Evolutionary conservation across 2,888 invertebrate genomes (phyloP).

Genomic region (Apamea epomidion): DNA sequence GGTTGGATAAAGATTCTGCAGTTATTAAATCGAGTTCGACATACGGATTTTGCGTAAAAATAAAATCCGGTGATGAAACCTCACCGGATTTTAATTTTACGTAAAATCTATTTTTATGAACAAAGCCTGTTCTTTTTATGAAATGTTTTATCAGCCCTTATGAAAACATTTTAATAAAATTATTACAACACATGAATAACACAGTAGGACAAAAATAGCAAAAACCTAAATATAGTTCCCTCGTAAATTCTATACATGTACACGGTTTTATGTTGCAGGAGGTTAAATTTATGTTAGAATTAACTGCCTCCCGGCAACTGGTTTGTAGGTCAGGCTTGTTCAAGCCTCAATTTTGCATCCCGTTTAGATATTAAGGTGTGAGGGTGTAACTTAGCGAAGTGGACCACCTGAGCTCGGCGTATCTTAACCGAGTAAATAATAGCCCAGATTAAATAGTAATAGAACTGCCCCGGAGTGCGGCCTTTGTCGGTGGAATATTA

Average conservation of each 20-base stretch:
- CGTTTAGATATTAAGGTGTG: slow-evolving; percentile 57
- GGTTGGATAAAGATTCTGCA: not conserved
- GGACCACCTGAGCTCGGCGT: slow-evolving; percentile 52
- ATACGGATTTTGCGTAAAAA: not conserved
- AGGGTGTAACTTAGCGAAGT: slow-evolving; percentile 55
- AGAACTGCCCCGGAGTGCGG: slow-evolving; percentile 38
- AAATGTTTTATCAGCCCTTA: not conserved
- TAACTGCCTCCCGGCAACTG: slow-evolving; percentile 57
- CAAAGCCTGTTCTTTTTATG: not conserved
- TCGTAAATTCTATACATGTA: slow-evolving; percentile 19
- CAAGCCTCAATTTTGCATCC: slow-evolving; percentile 63
- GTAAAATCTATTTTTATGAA: slow-evolving; percentile 11
- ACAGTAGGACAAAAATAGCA: slow-evolving; percentile 9
- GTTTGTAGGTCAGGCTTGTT: slow-evolving; percentile 59
- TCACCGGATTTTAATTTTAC: too few species aligned
- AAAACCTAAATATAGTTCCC: slow-evolving; percentile 20
- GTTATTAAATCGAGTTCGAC: not conserved
- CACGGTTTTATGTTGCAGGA: slow-evolving; percentile 42
- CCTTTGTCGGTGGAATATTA: slow-evolving; percentile 45
- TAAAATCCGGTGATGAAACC: not conserved
- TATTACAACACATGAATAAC: not conserved
- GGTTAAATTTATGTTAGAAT: slow-evolving; percentile 63
- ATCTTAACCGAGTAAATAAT: slow-evolving; percentile 61
- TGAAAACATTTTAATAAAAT: slow-evolving; percentile 13
- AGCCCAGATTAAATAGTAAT: slow-evolving; percentile 62